Evolutionary conservation across 2,888 invertebrate genomes (phyloP), one percentile per base, ranked within the genome.

Genomic region (Gastracanthus pulcherrimus): DNA sequence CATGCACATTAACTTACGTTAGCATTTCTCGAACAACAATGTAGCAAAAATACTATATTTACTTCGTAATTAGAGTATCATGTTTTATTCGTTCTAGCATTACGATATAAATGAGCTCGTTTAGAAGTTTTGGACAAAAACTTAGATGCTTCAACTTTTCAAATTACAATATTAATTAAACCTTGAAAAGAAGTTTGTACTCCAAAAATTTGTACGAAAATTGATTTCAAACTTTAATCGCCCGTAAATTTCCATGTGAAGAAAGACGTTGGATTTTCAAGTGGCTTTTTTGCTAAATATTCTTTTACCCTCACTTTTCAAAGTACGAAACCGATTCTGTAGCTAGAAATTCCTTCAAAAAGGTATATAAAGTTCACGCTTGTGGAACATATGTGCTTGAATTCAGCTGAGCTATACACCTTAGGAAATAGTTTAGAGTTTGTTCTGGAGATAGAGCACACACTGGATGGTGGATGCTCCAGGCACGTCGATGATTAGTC

Each of bases 381-480:
- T 55, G 29, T n/a, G 26, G 29, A 34, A 16, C 23, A 58, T 38
- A 76, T 5, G 64, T 13, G 64, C 41, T 60, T 16, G 62, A 19
- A 9, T 16, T 13, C 16, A 38, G 64, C 34, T 23, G 75, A 76
- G 34, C 51, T 51, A 55, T 51, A 75, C 36, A 36, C 74, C 29
- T 23, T 48, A 19, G 66, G 66, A 76, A 76, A 76, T 76, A 76
- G 75, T 76, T 76, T 66, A 51, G 51, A 76, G 66, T 76, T 76
- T 76, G 75, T 66, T 76, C 41, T 75, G 70, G 55, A 7, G 36
- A 45, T 29, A 45, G 41, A 64, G 55, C 16, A 9, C 13, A 70
- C 19, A 51, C 45, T 19, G 67, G 58, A 76, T 4, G 19, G 74
- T 55, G 55, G 26, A 29, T 48, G 36, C 66, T 76, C 66, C 31